phyloP scores from a whole-genome alignment of 2,113 vertebrate species.

The Menura novaehollandiae region DNA sequence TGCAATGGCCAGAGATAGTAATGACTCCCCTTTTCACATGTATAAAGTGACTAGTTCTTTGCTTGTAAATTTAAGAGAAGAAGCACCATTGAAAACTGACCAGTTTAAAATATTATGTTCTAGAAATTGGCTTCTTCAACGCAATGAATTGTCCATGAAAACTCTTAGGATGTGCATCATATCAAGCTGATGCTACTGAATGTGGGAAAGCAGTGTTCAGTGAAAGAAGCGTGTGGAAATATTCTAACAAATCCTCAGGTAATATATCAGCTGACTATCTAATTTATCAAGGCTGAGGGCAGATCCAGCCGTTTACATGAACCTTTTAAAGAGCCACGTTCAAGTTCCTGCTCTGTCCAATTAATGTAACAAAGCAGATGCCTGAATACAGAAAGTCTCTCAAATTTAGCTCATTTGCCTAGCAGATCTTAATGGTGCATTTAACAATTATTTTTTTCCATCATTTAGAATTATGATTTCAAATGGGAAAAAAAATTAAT shows the following conservation, averaged over 20 bases:
- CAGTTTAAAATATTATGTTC: background rate
- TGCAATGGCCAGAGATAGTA: background rate
- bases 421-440: background rate
- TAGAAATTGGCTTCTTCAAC: background rate
- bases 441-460: background rate
- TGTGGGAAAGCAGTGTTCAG: background rate
- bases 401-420: background rate
- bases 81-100: background rate
- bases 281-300: background rate
- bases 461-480: conserved; percentile 11
- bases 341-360: background rate
- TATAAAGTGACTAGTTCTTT: background rate
- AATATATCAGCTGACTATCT: background rate
- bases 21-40: background rate
- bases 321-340: background rate
- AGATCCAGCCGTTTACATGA: background rate
- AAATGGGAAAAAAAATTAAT: background rate
- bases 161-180: background rate
- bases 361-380: background rate
- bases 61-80: background rate
- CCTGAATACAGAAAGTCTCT: background rate
- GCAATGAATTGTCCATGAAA: background rate
- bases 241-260: background rate
- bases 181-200: background rate
- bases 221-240: background rate